Conservation (phyloP, 2,113 vertebrate genomes). For the Onychostruthus taczanowskii region DNA sequence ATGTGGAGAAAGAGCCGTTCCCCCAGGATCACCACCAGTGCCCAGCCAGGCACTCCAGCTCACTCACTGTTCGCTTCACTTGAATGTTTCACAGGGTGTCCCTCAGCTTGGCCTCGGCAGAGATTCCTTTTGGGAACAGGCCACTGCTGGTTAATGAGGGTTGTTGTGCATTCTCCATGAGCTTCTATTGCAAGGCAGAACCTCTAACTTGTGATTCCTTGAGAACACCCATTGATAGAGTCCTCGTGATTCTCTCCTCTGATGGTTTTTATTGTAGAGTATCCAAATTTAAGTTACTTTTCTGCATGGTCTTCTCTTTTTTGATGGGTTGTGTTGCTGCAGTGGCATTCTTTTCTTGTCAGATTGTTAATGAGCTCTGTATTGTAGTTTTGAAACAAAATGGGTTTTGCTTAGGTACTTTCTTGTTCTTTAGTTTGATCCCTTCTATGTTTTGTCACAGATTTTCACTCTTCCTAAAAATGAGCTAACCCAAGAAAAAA, state of each 20-base stretch:
- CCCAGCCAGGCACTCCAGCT: background rate
- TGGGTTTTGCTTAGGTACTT: background rate
- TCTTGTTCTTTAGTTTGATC: background rate
- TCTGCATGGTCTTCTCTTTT: background rate
- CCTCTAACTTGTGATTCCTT: background rate
- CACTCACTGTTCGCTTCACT: background rate
- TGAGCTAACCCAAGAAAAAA: background rate
- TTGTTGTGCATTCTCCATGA: background rate
- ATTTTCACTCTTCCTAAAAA: background rate
- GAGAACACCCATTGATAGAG: background rate
- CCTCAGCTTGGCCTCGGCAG: background rate
- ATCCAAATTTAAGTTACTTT: background rate
- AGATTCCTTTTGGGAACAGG: background rate
- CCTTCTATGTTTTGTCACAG: background rate
- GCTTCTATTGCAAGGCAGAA: background rate
- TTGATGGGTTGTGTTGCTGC: background rate
- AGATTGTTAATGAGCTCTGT: background rate
- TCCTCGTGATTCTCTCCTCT: background rate
- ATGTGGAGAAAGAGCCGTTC: background rate
- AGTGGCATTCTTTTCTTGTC: background rate
- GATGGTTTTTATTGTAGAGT: background rate
- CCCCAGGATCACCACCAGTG: background rate
- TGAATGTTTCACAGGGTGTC: background rate
- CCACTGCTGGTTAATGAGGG: background rate
- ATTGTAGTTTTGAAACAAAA: background rate